These are phyloP conservation scores for Diaphora mendica DNA, from an alignment of 2,888 invertebrate species.

Conservation along the genomic window DNA sequence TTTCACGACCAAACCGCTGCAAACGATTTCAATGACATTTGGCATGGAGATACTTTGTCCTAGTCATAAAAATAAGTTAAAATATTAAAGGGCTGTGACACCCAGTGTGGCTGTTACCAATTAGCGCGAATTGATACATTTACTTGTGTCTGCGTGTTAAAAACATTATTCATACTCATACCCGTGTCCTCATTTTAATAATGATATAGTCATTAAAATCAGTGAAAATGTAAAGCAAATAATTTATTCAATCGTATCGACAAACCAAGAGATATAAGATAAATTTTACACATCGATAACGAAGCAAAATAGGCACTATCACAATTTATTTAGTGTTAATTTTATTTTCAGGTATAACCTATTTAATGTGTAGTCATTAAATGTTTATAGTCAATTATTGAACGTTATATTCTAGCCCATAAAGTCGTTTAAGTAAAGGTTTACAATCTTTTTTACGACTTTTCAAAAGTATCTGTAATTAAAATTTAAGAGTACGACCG, in stretches of 20 bases:
- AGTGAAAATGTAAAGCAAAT: not conserved
- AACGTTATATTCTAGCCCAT: constrained; percentile 15
- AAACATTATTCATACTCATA: not conserved
- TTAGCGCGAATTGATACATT: not conserved
- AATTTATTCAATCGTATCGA: not conserved
- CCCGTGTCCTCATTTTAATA: not conserved
- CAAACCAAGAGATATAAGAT: not conserved
- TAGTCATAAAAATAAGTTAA: too few species aligned
- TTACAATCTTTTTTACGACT: constrained; percentile 13
- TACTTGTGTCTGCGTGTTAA: not conserved
- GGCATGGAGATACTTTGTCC: too few species aligned
- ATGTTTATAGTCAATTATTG: constrained; percentile 16
- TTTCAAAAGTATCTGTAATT: constrained; percentile 7
- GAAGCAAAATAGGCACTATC: not conserved
- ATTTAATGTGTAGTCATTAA: constrained; percentile 14
- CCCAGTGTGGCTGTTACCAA: not conserved
- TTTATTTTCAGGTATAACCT: constrained; percentile 9
- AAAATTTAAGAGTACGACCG: constrained; percentile 8
- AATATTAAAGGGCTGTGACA: too few species aligned
- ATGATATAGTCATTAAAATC: not conserved
- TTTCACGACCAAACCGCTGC: too few species aligned
- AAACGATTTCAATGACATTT: too few species aligned
- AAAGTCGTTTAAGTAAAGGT: constrained; percentile 14
- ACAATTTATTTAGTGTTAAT: constrained; percentile 9
- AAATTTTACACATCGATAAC: not conserved